phyloP scores from a whole-genome alignment of 2,888 invertebrate genomes.

The Myathropa florea region DNA sequence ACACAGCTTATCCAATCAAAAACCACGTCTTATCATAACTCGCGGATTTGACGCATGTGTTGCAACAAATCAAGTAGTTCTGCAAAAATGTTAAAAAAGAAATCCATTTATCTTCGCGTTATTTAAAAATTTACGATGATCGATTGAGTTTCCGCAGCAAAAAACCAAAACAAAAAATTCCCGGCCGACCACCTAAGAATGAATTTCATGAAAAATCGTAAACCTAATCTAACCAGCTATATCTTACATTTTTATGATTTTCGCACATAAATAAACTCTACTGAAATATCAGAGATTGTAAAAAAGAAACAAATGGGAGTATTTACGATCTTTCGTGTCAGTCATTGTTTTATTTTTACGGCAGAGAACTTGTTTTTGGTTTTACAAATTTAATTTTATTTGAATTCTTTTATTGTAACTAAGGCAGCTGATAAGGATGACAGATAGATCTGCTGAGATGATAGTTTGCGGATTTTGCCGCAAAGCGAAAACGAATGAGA shows the following conservation, averaged over 20 bases:
- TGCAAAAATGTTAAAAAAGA: neutral
- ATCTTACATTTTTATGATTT: neutral
- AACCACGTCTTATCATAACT: neutral
- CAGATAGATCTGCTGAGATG: neutral
- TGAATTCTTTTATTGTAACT: neutral
- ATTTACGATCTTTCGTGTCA: neutral
- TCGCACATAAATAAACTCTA: neutral
- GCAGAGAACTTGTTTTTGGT: neutral
- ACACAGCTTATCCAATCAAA: neutral
- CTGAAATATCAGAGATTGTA: neutral
- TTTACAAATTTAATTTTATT: neutral
- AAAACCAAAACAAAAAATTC: neutral
- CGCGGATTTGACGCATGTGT: neutral
- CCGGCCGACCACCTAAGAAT: neutral
- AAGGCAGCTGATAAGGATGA: neutral
- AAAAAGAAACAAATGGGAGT: neutral
- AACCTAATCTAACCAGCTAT: neutral
- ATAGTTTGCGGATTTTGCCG: neutral
- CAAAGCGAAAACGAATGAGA: neutral
- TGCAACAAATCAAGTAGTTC: neutral
- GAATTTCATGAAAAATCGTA: neutral
- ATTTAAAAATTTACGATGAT: neutral
- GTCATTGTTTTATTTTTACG: neutral
- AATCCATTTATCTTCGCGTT: neutral
- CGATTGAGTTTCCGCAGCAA: neutral